Evolutionary conservation across 2,888 invertebrate species (phyloP).

Genomic region (Aphidius colemani): DNA sequence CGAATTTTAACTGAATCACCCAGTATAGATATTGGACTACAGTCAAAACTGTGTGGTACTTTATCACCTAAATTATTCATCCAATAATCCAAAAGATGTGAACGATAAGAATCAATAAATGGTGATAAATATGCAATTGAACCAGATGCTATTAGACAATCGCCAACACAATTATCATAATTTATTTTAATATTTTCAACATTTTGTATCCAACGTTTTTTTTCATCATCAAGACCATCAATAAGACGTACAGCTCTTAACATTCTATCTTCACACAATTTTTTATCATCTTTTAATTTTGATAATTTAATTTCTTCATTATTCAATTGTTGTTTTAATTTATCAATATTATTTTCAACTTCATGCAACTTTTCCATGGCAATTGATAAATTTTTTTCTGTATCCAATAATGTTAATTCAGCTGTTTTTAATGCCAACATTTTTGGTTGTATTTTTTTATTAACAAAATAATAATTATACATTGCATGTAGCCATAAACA

Average conservation of each 20-base stretch:
- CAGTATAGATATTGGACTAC: constrained; percentile 70
- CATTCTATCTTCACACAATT: constrained; percentile 77
- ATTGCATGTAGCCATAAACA: constrained; percentile 93
- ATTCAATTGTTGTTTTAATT: constrained; percentile 72
- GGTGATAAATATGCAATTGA: constrained; percentile 83
- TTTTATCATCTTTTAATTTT: constrained; percentile 75
- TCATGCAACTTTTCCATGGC: constrained; percentile 81
- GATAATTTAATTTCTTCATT: constrained; percentile 74
- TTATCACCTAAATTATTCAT: constrained; percentile 60
- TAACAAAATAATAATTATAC: constrained; percentile 90
- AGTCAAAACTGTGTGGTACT: constrained; percentile 72
- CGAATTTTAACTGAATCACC: constrained; percentile 79
- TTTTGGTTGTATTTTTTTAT: constrained; percentile 83
- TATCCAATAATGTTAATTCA: constrained; percentile 68
- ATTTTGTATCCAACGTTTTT: constrained; percentile 74
- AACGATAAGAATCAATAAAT: constrained; percentile 71
- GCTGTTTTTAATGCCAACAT: constrained; percentile 80
- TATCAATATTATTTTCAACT: constrained; percentile 77
- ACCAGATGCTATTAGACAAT: constrained; percentile 71
- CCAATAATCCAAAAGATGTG: constrained; percentile 66
- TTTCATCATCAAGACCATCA: constrained; percentile 71
- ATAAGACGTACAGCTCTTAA: constrained; percentile 75
- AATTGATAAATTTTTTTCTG: constrained; percentile 70
- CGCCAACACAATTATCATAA: constrained; percentile 70
- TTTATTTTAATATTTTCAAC: constrained; percentile 66